phyloP scores from a whole-genome alignment of 2,797 vertebrate species.

The Clarias laeviceps region DNA sequence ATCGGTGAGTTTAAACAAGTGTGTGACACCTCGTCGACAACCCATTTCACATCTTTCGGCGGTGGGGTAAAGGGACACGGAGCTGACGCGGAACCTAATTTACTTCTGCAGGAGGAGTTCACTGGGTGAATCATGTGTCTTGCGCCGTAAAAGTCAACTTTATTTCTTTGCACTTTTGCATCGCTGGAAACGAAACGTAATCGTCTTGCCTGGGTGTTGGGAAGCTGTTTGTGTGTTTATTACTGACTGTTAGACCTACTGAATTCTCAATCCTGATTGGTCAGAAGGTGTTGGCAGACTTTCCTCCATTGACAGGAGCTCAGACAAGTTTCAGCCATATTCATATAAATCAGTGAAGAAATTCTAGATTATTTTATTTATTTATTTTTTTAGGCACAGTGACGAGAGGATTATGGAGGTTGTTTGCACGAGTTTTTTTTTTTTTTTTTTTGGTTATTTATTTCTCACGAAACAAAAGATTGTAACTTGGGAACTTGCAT shows the following conservation, averaged over 20 bases:
- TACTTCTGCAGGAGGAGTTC: conserved; percentile 5
- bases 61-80: neutral
- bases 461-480: too few species aligned
- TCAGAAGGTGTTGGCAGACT: neutral
- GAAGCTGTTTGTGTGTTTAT: neutral
- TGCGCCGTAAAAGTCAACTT: neutral
- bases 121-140: neutral
- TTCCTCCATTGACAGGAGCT: neutral
- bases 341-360: too few species aligned
- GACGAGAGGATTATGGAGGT: too few species aligned
- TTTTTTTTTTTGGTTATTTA: too few species aligned
- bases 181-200: neutral
- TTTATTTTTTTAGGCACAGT: too few species aligned
- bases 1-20: conserved; percentile 26
- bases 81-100: neutral
- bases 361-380: too few species aligned
- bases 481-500: too few species aligned
- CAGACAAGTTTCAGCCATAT: too few species aligned
- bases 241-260: neutral
- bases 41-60: conserved; percentile 30
- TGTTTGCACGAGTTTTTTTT: too few species aligned
- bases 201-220: too few species aligned
- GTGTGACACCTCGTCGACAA: conserved; percentile 15
- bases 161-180: neutral
- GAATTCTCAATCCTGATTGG: neutral